Percentiles rank a stretch among this genome's conserved stretches.
These are phyloP conservation scores for Amphilophus citrinellus DNA, from an alignment of 2,113 vertebrate species.

Conservation along the genomic window DNA sequence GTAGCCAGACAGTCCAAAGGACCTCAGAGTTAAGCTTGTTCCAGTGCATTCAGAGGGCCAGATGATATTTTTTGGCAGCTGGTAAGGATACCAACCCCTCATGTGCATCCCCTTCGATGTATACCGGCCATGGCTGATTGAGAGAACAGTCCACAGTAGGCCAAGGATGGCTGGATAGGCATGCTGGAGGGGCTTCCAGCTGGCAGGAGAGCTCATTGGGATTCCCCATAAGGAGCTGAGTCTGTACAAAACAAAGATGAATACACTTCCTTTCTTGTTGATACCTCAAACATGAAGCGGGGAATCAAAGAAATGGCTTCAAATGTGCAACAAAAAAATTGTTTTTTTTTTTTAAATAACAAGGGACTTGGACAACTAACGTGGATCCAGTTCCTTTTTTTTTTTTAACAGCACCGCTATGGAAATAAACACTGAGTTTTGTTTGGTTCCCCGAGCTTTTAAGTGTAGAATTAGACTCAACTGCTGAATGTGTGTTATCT, in stretches of 20 bases:
- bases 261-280: background rate
- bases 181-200: slow-evolving; percentile 40
- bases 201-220: slow-evolving; percentile 18
- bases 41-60: slow-evolving; percentile 31
- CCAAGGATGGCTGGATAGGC: slow-evolving; percentile 13
- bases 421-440: background rate
- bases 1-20: slow-evolving; percentile 14
- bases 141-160: slow-evolving; percentile 20
- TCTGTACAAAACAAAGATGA: background rate
- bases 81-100: slow-evolving; percentile 11
- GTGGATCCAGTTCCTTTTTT: slow-evolving; percentile 2
- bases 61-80: slow-evolving; percentile 46
- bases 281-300: background rate
- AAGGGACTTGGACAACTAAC: background rate
- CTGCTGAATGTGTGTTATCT: background rate
- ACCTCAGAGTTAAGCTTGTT: slow-evolving; percentile 33
- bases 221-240: slow-evolving; percentile 11
- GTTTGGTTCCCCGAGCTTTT: background rate
- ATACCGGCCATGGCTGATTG: slow-evolving; percentile 20
- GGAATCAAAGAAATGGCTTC: background rate
- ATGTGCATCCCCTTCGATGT: slow-evolving; percentile 38
- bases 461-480: background rate
- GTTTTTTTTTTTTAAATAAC: background rate
- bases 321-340: background rate
- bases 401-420: background rate